Base-by-base conservation (phyloP, 2,113 vertebrate genomes). In the Istiophorus platypterus region DNA sequence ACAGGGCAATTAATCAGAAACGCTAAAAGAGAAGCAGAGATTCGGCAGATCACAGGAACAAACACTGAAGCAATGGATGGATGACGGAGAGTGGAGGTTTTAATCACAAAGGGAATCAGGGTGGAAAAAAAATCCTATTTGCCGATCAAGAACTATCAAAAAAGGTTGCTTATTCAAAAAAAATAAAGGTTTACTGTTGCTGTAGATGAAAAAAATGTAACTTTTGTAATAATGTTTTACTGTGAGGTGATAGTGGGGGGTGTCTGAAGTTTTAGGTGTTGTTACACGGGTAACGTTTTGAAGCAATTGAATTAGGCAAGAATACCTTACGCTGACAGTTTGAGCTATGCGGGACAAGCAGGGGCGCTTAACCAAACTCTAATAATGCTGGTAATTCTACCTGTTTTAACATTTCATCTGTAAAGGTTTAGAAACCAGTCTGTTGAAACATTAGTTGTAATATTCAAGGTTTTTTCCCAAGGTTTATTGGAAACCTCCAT, bases 191-290 rank as follows among this genome's bases (percentile, higher is more conserved):
- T 84, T 85, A 88, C 80, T 88, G 83, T 89, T 84, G 59, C 62
- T 90, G 80, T 92, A 89, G 87, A 89, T 91, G 49, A 85, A 80
- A 74, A 64, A 78, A 51, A 78, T 79, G 70, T 89, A 72, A 76
- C 85, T 88, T 34, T 93, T 91, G 84, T 85, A 89, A 80, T 83
- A 72, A 81, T 85, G 79, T 86, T 82, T 85, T 78, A 58, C 31
- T 80, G 80, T 90, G 64, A 81, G 72, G 37, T 76, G 68, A 73
- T 54, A 64, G 75, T 78, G 54, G 78, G 65, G 54, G 59, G 13
- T 34, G n/a, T 78, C 63, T 69, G 66, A 77, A 56, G 51, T 64
- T 69, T 83, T 62, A 81, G 87, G 74, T 57, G 51, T 37, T 62
- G 72, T 73, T 80, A 87, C 84, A 85, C 45, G 68, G 84, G 82